A percentile compares a stretch with the other conserved stretches of the same genome.
phyloP scores from a whole-genome alignment of 2,113 vertebrate species.

The Ptyas mucosa region DNA sequence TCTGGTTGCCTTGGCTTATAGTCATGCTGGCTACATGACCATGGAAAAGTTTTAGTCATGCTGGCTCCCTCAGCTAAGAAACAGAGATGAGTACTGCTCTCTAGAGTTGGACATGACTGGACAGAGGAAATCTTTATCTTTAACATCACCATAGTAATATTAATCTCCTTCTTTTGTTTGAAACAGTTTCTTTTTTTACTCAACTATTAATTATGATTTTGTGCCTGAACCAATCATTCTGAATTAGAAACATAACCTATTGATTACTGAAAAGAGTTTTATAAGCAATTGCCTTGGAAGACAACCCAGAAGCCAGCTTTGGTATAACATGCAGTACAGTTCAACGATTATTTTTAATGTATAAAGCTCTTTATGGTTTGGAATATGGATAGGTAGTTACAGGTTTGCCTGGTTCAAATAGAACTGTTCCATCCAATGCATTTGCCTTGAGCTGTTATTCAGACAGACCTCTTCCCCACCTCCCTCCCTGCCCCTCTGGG shows the following conservation, averaged over 20 bases:
- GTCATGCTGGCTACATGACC: background rate
- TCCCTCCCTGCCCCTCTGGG: background rate
- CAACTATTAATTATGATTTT: background rate
- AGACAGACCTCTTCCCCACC: background rate
- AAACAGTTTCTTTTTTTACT: background rate
- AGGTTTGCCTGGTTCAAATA: background rate
- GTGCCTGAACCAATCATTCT: background rate
- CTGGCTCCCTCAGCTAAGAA: background rate
- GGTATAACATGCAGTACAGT: background rate
- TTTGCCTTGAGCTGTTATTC: background rate
- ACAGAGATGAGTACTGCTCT: too few relatives aligned
- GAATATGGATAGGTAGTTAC: background rate
- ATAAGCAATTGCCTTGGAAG: background rate
- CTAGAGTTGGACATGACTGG: too few relatives aligned
- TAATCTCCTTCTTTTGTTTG: background rate
- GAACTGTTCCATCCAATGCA: background rate
- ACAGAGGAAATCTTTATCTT: background rate
- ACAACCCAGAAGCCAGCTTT: background rate
- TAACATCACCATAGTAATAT: background rate
- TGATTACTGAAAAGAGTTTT: background rate
- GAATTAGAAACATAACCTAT: background rate
- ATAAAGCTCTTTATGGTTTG: background rate
- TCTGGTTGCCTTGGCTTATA: background rate
- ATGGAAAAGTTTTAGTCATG: background rate
- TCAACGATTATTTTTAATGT: background rate